Evolutionary conservation across 1,140 invertebrate species (phyloP).

Genomic region (Formica exsecta): DNA sequence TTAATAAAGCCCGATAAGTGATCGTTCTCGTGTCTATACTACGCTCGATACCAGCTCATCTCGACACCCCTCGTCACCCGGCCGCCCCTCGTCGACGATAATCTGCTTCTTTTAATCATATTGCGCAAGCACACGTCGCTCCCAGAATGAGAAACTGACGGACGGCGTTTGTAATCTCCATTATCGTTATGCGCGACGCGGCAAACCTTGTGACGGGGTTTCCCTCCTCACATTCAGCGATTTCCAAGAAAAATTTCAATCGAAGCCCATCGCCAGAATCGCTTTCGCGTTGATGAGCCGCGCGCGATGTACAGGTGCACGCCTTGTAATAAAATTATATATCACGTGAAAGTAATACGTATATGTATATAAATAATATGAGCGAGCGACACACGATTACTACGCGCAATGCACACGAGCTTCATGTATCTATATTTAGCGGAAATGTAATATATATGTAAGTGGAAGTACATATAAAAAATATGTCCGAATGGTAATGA

Average conservation of each 20-base stretch:
- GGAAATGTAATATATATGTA: background rate
- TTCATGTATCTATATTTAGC: background rate
- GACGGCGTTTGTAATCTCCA: slow-evolving; percentile 62
- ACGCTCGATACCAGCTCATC: slow-evolving; percentile 38
- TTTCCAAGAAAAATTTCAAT: slow-evolving; percentile 59
- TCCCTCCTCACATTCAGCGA: slow-evolving; percentile 33
- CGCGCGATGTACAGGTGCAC: slow-evolving; percentile 30
- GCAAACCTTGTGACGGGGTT: slow-evolving; percentile 12
- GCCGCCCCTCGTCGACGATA: slow-evolving; percentile 33
- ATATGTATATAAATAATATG: background rate
- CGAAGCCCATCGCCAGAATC: slow-evolving; percentile 26
- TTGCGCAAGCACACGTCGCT: slow-evolving; percentile 60
- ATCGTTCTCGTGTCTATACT: slow-evolving; percentile 58
- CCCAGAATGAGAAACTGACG: slow-evolving; percentile 56
- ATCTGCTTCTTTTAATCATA: slow-evolving; percentile 68
- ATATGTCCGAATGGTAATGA: background rate
- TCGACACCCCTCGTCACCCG: slow-evolving; percentile 7
- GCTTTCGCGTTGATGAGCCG: slow-evolving; percentile 42
- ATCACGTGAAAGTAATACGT: slow-evolving; percentile 36
- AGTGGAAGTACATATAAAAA: background rate
- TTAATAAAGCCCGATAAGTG: slow-evolving; percentile 67
- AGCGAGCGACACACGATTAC: background rate
- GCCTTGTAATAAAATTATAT: slow-evolving; percentile 39
- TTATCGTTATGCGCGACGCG: slow-evolving; percentile 54
- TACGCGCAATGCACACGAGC: background rate